Evolutionary conservation across 2,113 vertebrate genomes (phyloP).

Genomic region (Oryzias curvinotus): DNA sequence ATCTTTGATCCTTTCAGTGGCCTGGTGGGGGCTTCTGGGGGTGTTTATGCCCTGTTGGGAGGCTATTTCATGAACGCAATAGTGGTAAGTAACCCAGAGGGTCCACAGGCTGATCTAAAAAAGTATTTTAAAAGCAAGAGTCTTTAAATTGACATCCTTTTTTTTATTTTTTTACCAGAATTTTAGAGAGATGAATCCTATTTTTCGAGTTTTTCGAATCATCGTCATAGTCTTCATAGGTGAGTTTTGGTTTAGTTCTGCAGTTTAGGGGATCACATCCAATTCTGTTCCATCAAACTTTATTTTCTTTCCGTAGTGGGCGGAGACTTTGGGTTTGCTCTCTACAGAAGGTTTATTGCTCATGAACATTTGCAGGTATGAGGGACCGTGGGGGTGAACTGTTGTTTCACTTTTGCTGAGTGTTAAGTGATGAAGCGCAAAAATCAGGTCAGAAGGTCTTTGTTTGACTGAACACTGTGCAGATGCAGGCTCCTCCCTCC

Average conservation of each 20-base stretch:
- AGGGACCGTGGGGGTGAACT: too few relatives aligned
- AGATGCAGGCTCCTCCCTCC: too few relatives aligned
- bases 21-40: constrained; percentile 90
- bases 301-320: constrained; percentile 74
- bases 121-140: not conserved
- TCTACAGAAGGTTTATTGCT: constrained; percentile 85
- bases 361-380: constrained; percentile 69
- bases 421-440: not conserved
- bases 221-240: constrained; percentile 78
- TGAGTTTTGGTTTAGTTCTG: constrained; percentile 54
- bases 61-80: constrained; percentile 92
- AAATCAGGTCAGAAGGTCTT: too few relatives aligned
- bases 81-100: constrained; percentile 79
- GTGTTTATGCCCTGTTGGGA: constrained; percentile 88
- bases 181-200: constrained; percentile 87
- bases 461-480: too few relatives aligned
- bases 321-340: constrained; percentile 85
- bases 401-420: not conserved
- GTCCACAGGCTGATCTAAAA: not conserved
- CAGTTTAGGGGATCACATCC: not conserved
- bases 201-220: constrained; percentile 84
- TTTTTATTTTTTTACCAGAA: constrained; percentile 74
- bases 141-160: not conserved
- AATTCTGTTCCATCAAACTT: not conserved
- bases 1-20: constrained; percentile 85